phyloP scores from a whole-genome alignment of 1,140 invertebrate genomes.

The Tetramorium alpestre region DNA sequence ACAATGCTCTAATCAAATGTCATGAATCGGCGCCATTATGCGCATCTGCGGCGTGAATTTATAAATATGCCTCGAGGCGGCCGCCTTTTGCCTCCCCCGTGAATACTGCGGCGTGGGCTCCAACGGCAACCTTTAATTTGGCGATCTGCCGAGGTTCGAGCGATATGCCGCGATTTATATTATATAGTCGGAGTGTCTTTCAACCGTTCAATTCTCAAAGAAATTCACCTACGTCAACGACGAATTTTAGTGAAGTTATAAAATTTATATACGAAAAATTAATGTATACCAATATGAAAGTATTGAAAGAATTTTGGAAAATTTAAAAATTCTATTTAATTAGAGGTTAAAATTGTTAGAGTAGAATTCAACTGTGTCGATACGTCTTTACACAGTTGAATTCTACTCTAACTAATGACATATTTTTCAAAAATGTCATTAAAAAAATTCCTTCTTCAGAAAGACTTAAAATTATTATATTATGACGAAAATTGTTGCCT shows the following conservation, averaged over 20 bases:
- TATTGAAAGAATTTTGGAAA: background rate
- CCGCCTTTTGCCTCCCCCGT: slow-evolving; percentile 66
- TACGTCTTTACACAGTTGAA: background rate
- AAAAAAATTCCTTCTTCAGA: background rate
- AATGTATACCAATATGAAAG: background rate
- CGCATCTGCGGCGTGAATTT: slow-evolving; percentile 85
- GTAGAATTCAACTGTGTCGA: background rate
- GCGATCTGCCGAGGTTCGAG: slow-evolving; percentile 39
- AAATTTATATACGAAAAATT: background rate
- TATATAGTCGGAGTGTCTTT: background rate
- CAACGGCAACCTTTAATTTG: slow-evolving; percentile 57
- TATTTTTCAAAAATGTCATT: background rate
- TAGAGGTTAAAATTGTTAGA: background rate
- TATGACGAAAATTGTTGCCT: background rate
- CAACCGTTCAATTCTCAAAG: background rate
- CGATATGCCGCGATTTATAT: slow-evolving; percentile 30
- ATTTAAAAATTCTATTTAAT: background rate
- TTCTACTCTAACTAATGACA: too few species aligned
- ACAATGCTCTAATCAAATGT: slow-evolving; percentile 86
- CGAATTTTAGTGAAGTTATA: background rate
- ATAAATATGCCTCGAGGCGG: slow-evolving; percentile 82
- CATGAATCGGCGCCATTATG: slow-evolving; percentile 85
- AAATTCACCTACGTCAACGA: background rate
- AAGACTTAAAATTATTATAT: background rate
- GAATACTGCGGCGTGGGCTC: slow-evolving; percentile 28